Base-by-base conservation (phyloP, 2,113 vertebrate species). In the Leuciscus idus region DNA sequence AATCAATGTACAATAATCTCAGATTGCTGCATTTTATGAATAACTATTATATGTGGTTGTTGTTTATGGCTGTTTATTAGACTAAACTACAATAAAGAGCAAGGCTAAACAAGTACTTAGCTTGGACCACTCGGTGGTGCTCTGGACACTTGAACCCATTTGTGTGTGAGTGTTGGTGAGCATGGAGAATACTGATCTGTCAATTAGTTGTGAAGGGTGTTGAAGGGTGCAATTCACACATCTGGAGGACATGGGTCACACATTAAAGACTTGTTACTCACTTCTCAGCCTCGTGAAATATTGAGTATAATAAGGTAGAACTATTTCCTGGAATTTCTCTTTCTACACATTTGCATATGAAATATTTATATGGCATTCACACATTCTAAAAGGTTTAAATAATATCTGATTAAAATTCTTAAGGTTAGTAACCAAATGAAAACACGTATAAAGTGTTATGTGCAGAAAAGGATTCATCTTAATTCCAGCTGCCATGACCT, bases 141-240 rank as follows among this genome's bases (percentile, higher is more conserved):
- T 79, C 55, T 52, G 28, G 28, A 68, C 26, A 11, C 26, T 50
- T 82, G 43, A 82, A 82, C 62, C 68, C 39, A 50, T 81, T 46
- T 81, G 55, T 66, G 61, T 81, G 59, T 19, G 55, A 19, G 61
- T 17, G 39, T 17, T 9, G 4, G 0, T 66, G 80, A 50, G 26
- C 15, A 43, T 23, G 26, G n/a, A n/a, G 15, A 82, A 50, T 68
- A 52, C 36, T 46, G 61, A 48, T 46, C 36, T 8, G 61, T 81
- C 59, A 28, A 28, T 81, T 46, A 64, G 59, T 6, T 28, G 36
- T 48, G 36, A 81, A 81, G 39, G 36, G 59, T 46, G 28, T 50
- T 61, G 52, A 79, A 79, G 30, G 30, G 36, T 59, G 11, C 78
- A 46, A 64, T 26, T 81, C 39, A 62, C 39, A 26, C 33, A 50